Base-by-base conservation (phyloP, 2,797 vertebrate species). In the Pampus argenteus region DNA sequence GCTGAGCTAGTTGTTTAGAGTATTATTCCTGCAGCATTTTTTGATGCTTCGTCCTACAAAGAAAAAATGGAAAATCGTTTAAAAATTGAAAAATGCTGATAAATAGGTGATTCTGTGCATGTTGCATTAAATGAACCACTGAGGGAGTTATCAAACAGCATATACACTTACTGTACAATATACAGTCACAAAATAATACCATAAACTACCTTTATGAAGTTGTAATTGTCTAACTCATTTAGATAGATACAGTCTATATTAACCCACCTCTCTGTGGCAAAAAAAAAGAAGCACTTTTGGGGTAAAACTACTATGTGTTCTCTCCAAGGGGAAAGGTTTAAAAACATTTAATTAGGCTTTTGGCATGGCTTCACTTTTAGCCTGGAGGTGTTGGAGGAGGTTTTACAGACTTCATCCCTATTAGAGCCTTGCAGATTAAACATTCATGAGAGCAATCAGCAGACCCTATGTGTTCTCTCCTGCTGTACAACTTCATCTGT, bases 331-430 rank as follows among this genome's bases (percentile, higher is more conserved):
- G 87, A 88, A 88, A 90, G 85, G 88, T 90, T 93, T 90, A 89
- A 92, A 91, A 92, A 91, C 91, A 92, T 90, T 94, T 92, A 93
- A 91, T 93, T 91, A 91, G 83, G 87, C 91, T 92, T 90, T 91
- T 93, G 92, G 91, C 92, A 90, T 78, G 84, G 85, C 66, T 85
- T 90, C 89, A 80, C 82, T 77, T 92, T 90, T 93, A 82, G 88
- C 91, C 89, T 87, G 87, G 82, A 92, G 91, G 89, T 93, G 79
- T 83, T 91, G 84, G 86, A 91, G 86, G 85, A 85, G 86, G 55
- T 89, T 88, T 91, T 90, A 88, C 88, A 89, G 89, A 88, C 86
- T 86, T 86, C 86, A 88, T 90, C 89, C 85, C 84, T 89, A 87
- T 90, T 86, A 89, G 85, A 84, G 81, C 61, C 74, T 75, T 42